Evolutionary conservation across 2,888 invertebrate species (phyloP).

Genomic region (Drosophila mettleri): DNA sequence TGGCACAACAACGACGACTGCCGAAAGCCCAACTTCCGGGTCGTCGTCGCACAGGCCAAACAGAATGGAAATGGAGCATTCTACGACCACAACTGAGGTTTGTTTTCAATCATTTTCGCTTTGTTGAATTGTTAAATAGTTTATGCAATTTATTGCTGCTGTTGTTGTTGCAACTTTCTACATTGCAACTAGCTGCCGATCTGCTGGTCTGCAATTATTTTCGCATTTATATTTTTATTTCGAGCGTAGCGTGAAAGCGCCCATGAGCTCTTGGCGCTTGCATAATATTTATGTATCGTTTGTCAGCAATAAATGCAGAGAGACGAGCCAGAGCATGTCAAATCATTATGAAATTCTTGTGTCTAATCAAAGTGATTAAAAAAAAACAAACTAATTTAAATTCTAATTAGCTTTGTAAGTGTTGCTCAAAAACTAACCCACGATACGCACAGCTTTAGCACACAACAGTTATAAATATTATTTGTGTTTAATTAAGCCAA

Average conservation of each 20-base stretch:
- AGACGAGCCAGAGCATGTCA: neutral
- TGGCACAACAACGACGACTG: conserved; percentile 34
- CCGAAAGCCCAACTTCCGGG: conserved; percentile 56
- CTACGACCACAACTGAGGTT: conserved; percentile 61
- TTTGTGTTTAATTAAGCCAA: conserved; percentile 22
- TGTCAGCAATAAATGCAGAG: neutral
- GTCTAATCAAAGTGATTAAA: neutral
- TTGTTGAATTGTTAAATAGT: conserved; percentile 10
- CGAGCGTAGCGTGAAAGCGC: conserved; percentile 74
- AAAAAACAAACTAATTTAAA: conserved; percentile 9
- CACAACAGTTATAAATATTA: conserved; percentile 55
- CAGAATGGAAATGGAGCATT: conserved; percentile 36
- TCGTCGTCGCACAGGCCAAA: conserved; percentile 28
- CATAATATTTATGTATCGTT: conserved; percentile 57
- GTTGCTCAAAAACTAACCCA: neutral
- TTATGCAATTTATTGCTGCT: conserved; percentile 35
- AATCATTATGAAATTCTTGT: neutral
- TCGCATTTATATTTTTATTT: conserved; percentile 58
- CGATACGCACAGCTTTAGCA: conserved; percentile 2
- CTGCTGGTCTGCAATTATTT: conserved; percentile 57
- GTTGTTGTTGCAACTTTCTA: conserved; percentile 56
- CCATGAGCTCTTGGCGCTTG: conserved; percentile 35
- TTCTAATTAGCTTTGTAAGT: conserved; percentile 10
- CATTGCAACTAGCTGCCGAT: conserved; percentile 44
- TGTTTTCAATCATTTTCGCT: conserved; percentile 29